Base-by-base conservation (phyloP, 1,140 invertebrate genomes). In the Laupala kohalensis region DNA sequence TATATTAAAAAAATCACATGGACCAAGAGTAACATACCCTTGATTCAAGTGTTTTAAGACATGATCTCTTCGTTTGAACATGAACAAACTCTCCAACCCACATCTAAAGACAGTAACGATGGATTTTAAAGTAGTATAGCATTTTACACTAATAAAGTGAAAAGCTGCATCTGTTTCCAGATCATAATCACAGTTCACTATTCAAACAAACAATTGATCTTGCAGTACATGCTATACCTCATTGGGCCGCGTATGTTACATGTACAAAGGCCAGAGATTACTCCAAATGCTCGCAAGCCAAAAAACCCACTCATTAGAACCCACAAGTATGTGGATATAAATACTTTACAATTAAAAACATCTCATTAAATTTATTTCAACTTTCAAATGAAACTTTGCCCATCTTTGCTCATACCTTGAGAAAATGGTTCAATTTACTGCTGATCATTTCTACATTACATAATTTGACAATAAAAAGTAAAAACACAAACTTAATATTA, bases 1-100 rank as follows among this genome's bases (percentile, higher is more conserved):
- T 84, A 81, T 74, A 70, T 74, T 30, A 72, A 74, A 74, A 74
- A 73, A 73, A 64, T 64, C 64, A 71, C 74, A 66, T 74, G 74
- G 67, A 74, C 74, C 74, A 74, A 75, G 73, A 73, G 74, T 75
- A 75, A 75, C 74, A 75, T 75, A 75, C 74, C 73, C 74, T 75
- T 74, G 74, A 75, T 73, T 72, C 74, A 75, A 70, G 73, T 72
- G 24, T 29, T 25, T 28, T 65, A 37, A 30, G 53, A 72, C 64
- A 72, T 64, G 67, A 64, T 53, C 27, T 63, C 71, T 64, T 29
- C 69, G 53, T 69, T 64, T 69, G 62, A 72, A 65, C 72, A 72
- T 72, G 69, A 64, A 72, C 67, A 72, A 64, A 64, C 67, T 28
- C 24, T 62, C 62, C 64, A 63, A 24, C 29, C 69, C 29, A 68